phyloP scores from a whole-genome alignment of 92 coral and sea anemone species.

The Heliopora coerulea region DNA sequence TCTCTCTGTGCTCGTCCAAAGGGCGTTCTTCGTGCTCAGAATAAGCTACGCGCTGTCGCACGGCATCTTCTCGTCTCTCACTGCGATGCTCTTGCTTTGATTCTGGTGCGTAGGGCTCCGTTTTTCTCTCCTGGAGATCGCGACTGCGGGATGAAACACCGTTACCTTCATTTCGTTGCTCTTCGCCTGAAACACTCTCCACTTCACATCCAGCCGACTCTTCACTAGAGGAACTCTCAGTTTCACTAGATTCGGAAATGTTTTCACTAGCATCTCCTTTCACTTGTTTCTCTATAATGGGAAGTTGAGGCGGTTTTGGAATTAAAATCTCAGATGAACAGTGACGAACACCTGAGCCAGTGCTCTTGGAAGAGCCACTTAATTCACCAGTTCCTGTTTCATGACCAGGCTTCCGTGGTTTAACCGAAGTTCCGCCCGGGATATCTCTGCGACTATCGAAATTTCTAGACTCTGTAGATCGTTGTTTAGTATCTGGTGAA shows the following conservation, averaged over 20 bases:
- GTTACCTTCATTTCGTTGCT: not conserved
- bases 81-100: constrained; percentile 25
- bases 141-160: not conserved
- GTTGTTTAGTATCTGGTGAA: constrained; percentile 42
- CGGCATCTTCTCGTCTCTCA: constrained; percentile 37
- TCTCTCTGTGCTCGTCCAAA: constrained; percentile 64
- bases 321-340: not conserved
- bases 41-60: constrained; percentile 58
- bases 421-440: not conserved
- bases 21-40: constrained; percentile 66
- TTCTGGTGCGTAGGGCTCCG: constrained; percentile 2
- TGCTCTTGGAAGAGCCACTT: not conserved
- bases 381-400: not conserved
- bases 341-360: not conserved
- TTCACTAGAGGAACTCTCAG: constrained; percentile 19
- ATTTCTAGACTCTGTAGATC: not conserved
- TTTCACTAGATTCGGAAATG: constrained; percentile 34
- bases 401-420: not conserved
- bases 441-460: not conserved
- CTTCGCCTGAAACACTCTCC: constrained; percentile 32
- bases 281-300: not conserved
- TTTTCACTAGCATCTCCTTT: constrained; percentile 3
- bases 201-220: constrained; percentile 23
- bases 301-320: not conserved
- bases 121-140: constrained; percentile 1